A percentile compares a stretch with the other conserved stretches of the same genome.
Evolutionary conservation across 2,888 invertebrate genomes (phyloP).

Genomic region (Pseudanteris insignis): DNA sequence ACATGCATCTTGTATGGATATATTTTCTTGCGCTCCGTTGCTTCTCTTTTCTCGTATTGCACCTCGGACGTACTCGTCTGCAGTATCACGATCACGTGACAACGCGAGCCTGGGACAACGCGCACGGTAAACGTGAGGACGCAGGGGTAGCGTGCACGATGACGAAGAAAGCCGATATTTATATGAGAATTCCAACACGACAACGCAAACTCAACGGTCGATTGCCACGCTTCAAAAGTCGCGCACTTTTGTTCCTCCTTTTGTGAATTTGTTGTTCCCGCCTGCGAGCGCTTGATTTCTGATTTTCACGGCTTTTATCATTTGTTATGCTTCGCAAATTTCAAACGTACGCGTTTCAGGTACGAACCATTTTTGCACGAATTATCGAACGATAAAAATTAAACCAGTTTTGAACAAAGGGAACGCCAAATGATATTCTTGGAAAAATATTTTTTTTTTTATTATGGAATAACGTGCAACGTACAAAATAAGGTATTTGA

Average conservation of each 20-base stretch:
- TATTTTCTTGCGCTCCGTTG: conserved; percentile 8
- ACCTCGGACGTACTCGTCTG: conserved; percentile 8
- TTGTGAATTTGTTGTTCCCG: background rate
- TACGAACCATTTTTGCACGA: too few species aligned
- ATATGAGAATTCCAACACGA: conserved; percentile 19
- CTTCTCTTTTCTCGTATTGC: conserved; percentile 9
- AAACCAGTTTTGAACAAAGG: too few species aligned
- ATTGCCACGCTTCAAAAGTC: background rate
- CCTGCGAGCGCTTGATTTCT: too few species aligned
- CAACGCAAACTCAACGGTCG: conserved; percentile 6
- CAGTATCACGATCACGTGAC: conserved; percentile 25
- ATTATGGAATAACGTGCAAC: too few species aligned
- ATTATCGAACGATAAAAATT: too few species aligned
- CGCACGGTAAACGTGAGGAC: background rate
- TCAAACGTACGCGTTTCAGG: too few species aligned
- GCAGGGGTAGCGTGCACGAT: conserved; percentile 7
- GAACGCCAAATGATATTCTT: too few species aligned
- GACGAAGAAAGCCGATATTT: conserved; percentile 15
- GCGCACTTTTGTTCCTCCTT: background rate
- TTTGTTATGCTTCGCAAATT: too few species aligned
- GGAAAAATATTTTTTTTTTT: too few species aligned
- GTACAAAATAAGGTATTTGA: too few species aligned
- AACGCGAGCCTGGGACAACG: conserved; percentile 4
- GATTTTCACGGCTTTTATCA: too few species aligned
- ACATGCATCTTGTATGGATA: conserved; percentile 30